Evolutionary conservation across 2,888 invertebrate species (phyloP).

Genomic region (Lochmaea capreae): DNA sequence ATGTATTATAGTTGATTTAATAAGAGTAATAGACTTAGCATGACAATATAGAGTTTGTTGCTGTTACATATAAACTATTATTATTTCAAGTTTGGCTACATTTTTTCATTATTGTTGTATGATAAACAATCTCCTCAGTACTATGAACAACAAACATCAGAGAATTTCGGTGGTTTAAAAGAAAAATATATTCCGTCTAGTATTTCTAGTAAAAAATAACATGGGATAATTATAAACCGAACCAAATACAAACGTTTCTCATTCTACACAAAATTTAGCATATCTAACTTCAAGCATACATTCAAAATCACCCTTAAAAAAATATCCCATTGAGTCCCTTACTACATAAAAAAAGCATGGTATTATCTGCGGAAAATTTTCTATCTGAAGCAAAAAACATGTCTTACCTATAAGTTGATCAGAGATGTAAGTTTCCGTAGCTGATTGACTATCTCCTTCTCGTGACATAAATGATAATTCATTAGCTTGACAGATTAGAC

Average conservation of each 20-base stretch:
- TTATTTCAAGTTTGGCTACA: no score
- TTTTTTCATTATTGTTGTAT: no score
- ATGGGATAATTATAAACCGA: not conserved
- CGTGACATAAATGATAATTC: slow-evolving; percentile 70
- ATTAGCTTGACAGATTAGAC: slow-evolving; percentile 96
- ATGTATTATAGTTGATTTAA: no score
- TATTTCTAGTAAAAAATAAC: not conserved
- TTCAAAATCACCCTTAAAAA: not conserved
- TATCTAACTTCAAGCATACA: not conserved
- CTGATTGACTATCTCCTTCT: slow-evolving; percentile 62
- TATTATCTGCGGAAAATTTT: not conserved
- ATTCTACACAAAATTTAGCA: not conserved
- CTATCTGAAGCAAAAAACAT: not conserved
- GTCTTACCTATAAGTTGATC: slow-evolving; percentile 63
- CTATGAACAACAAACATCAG: no score
- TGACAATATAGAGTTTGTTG: no score
- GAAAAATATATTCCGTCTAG: not conserved
- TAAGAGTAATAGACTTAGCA: no score
- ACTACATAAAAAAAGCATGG: no score
- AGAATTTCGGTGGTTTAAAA: not conserved
- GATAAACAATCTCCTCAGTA: no score
- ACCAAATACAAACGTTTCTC: not conserved
- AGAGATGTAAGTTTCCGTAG: slow-evolving; percentile 58
- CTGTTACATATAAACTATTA: no score
- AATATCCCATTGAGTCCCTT: not conserved